Base-by-base conservation (phyloP, 2,888 invertebrate species). In the Orthonychiurus folsomi region DNA sequence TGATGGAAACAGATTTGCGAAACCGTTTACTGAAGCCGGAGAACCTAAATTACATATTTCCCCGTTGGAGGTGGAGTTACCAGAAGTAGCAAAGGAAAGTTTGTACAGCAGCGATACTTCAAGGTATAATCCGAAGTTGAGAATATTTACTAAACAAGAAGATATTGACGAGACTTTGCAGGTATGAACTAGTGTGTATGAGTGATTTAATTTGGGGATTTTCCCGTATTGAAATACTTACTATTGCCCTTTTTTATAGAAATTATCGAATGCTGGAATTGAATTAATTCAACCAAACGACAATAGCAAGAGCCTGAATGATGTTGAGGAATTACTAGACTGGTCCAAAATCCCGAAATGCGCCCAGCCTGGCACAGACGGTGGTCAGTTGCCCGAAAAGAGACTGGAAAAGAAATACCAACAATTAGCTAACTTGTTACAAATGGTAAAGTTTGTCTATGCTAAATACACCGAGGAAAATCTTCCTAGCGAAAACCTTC, bases 351-450 rank as follows among this genome's bases (percentile, higher is more conserved):
- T 93, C 58, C 92, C 93, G 0, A 77, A 82, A 48, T 85, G 85
- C 18, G 86, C 86, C 0, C 86, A 86, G 74, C 93, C 92, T 3
- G 82, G 82, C 72, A 86, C 92, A 3, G 82, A 82, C 72, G 86
- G 86, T 63, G 91, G 91, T 0, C 84, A 88, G 54, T 78, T 94
- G 60, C 94, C 94, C 0, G 79, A 81, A 70, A 81, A 82, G 27
- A 83, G 94, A 62, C 80, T 87, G 9, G 78, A 80, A 21, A 81
- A 91, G 59, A 95, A 95, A 79, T 85, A 87, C 47, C 85, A 92
- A 70, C 95, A 95, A 75, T 76, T 95, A 50, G 88, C 92, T 77
- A 93, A 89, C 76, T 79, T 95, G 71, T 85, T 85, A 21, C 83
- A 85, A 73, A 86, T 90, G 28, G 86, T 86, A n/a, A 81, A 83